Percentiles rank a stretch among this genome's conserved stretches.
Conservation (phyloP, 2,113 vertebrate genomes). For the Fukomys damarensis region DNA sequence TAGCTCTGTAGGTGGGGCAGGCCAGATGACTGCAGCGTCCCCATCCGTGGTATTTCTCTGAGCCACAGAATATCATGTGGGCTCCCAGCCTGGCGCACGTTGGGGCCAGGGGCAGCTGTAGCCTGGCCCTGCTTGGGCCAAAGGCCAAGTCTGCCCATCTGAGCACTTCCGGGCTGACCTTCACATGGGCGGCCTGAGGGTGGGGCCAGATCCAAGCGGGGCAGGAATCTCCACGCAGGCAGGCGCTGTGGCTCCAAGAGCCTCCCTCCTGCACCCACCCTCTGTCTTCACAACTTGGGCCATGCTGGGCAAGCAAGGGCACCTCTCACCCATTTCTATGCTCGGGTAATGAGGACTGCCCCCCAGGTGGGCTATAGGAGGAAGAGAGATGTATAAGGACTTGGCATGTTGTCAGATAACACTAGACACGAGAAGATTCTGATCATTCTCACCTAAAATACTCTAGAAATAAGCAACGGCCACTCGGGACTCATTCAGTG, state of each 20-base stretch:
- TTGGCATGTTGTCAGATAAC: background rate
- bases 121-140: background rate
- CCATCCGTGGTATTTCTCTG: background rate
- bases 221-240: background rate
- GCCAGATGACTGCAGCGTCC: background rate
- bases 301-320: background rate
- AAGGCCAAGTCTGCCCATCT: background rate
- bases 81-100: background rate
- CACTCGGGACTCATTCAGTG: background rate
- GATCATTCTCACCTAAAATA: background rate
- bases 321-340: background rate
- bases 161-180: background rate
- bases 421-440: background rate
- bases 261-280: background rate
- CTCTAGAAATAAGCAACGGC: background rate
- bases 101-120: background rate
- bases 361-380: background rate
- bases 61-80: background rate
- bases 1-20: conserved; percentile 34
- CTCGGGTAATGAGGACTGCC: background rate
- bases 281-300: background rate
- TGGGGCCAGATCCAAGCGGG: background rate
- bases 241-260: background rate
- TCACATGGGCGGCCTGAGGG: background rate
- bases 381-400: background rate